Evolutionary conservation across 2,888 invertebrate genomes (phyloP).

Genomic region (Amiota minor): DNA sequence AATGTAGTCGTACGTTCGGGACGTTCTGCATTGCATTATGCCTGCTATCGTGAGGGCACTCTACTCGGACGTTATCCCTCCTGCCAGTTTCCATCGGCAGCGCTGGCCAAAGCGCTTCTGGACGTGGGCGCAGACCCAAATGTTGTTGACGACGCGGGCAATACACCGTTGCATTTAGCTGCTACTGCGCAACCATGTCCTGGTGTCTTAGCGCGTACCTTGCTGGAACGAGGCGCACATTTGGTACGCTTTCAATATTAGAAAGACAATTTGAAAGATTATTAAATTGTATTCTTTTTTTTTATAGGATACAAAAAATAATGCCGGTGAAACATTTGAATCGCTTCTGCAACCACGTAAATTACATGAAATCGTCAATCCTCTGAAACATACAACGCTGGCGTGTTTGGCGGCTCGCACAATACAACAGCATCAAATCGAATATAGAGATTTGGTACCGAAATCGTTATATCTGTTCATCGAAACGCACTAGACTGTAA

Average conservation of each 20-base stretch:
- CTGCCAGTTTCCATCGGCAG: slow-evolving; percentile 81
- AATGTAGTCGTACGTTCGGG: slow-evolving; percentile 79
- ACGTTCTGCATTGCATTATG: slow-evolving; percentile 85
- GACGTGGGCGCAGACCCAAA: slow-evolving; percentile 88
- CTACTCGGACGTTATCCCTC: slow-evolving; percentile 80
- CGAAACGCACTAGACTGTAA: slow-evolving; percentile 68
- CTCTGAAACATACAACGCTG: slow-evolving; percentile 84
- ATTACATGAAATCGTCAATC: slow-evolving; percentile 81
- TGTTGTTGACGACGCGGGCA: slow-evolving; percentile 86
- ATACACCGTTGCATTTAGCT: slow-evolving; percentile 90
- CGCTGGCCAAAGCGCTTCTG: slow-evolving; percentile 83
- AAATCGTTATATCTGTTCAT: slow-evolving; percentile 75
- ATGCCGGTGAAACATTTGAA: slow-evolving; percentile 84
- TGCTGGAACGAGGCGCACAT: slow-evolving; percentile 85
- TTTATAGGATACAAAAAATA: slow-evolving; percentile 78
- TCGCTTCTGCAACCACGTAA: slow-evolving; percentile 79
- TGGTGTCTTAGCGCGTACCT: slow-evolving; percentile 80
- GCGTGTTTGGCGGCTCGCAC: slow-evolving; percentile 90
- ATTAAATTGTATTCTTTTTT: slow-evolving; percentile 9
- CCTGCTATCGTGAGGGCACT: slow-evolving; percentile 85
- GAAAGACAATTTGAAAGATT: not conserved
- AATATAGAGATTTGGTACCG: slow-evolving; percentile 77
- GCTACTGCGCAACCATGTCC: slow-evolving; percentile 84
- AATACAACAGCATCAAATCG: slow-evolving; percentile 81
- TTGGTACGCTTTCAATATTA: slow-evolving; percentile 60